phyloP scores from a whole-genome alignment of 2,797 vertebrate genomes.

The Hydrocynus forskahlii region DNA sequence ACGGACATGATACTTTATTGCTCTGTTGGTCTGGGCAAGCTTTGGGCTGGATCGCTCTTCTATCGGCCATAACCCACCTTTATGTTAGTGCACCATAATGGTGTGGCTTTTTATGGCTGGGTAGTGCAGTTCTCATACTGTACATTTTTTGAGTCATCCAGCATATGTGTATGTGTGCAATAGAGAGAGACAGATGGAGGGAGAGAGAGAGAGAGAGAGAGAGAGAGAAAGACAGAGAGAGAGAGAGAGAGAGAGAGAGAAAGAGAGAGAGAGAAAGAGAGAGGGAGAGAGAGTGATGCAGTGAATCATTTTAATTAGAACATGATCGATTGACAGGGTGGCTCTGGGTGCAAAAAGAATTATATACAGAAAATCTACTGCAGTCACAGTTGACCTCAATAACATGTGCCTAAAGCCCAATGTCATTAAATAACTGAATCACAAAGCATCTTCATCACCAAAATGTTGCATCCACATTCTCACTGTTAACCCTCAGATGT shows the following conservation, averaged over 20 bases:
- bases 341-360: slow-evolving; percentile 83
- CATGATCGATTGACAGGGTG: slow-evolving; percentile 71
- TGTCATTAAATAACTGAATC: slow-evolving; percentile 18
- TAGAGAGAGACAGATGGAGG: slow-evolving; percentile 46
- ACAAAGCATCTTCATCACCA: background rate
- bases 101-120: slow-evolving; percentile 35
- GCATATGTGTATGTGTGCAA: slow-evolving; percentile 37
- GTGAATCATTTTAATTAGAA: slow-evolving; percentile 65
- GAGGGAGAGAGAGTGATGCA: slow-evolving; percentile 36
- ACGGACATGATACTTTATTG: slow-evolving; percentile 77
- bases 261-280: too few relatives aligned
- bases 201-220: slow-evolving; percentile 28
- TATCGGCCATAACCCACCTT: slow-evolving; percentile 53
- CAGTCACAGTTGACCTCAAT: slow-evolving; percentile 54
- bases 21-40: slow-evolving; percentile 64
- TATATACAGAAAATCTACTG: slow-evolving; percentile 60
- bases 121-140: slow-evolving; percentile 30
- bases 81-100: slow-evolving; percentile 50
- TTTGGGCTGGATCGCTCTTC: slow-evolving; percentile 69
- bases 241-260: slow-evolving; percentile 28
- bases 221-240: slow-evolving; percentile 39
- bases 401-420: slow-evolving; percentile 33
- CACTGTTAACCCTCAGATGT: background rate
- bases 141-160: slow-evolving; percentile 15
- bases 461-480: background rate